Percentiles rank a stretch among this genome's conserved stretches.
Conservation (phyloP, 1,140 invertebrate species). For the Bombyx mandarina region DNA sequence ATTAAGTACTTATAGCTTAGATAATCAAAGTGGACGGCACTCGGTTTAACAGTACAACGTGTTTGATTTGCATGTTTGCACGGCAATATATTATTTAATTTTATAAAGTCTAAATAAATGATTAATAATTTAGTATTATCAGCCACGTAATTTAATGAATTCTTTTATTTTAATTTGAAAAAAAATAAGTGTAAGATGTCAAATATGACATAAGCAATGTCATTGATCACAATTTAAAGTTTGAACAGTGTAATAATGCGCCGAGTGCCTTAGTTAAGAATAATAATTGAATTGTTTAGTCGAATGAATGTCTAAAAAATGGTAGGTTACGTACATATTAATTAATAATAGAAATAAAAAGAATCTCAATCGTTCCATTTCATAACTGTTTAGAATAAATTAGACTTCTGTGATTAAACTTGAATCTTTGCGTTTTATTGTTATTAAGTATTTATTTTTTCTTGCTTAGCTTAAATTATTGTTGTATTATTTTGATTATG, state of each 20-base stretch:
- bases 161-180: no score
- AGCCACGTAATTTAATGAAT: no score
- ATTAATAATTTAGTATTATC: no score
- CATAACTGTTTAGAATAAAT: conserved; percentile 39
- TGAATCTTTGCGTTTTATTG: conserved; percentile 34
- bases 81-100: no score
- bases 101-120: no score
- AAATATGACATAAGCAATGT: no score
- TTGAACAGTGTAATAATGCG: conserved; percentile 2
- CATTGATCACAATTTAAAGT: no score
- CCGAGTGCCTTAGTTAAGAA: conserved; percentile 49
- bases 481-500: conserved; percentile 3
- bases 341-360: conserved; percentile 22
- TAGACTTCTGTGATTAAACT: conserved; percentile 62
- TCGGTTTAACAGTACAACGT: conserved; percentile 21
- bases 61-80: no score
- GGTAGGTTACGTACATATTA: conserved; percentile 24
- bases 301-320: conserved; percentile 28
- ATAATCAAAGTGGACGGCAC: conserved; percentile 39
- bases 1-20: conserved; percentile 41
- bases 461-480: conserved; percentile 24
- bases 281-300: conserved; percentile 28
- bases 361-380: conserved; percentile 47
- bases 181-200: no score
- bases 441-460: conserved; percentile 12